phyloP scores from a whole-genome alignment of 2,113 vertebrate genomes.

The Limanda limanda region DNA sequence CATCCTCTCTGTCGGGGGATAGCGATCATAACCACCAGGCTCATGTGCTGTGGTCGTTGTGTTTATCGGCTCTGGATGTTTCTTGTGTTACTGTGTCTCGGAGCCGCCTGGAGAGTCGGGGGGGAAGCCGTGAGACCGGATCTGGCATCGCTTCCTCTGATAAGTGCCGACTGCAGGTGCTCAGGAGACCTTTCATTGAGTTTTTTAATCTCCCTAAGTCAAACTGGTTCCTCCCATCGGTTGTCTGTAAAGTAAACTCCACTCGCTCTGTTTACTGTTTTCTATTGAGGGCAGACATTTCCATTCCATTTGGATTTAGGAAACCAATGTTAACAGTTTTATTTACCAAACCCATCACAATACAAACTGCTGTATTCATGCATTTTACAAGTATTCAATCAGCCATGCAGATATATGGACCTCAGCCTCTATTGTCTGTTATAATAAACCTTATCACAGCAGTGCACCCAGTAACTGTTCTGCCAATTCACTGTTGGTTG shows the following conservation, averaged over 20 bases:
- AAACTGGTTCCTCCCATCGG: neutral
- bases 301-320: neutral
- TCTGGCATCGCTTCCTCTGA: conserved; percentile 58
- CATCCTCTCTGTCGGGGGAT: conserved; percentile 43
- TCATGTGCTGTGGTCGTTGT: conserved; percentile 51
- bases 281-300: neutral
- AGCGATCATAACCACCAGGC: conserved; percentile 47
- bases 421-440: neutral
- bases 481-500: neutral
- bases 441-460: neutral
- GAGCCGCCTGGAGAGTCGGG: conserved; percentile 39
- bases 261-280: neutral
- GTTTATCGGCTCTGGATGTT: conserved; percentile 63
- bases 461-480: neutral
- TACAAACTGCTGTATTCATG: too few relatives aligned
- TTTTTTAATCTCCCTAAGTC: neutral
- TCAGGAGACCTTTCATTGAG: conserved; percentile 26
- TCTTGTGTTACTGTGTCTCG: conserved; percentile 50
- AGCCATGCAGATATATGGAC: neutral
- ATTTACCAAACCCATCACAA: neutral
- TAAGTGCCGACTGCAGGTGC: conserved; percentile 34
- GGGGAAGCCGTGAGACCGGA: conserved; percentile 47
- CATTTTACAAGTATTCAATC: too few relatives aligned
- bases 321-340: neutral
- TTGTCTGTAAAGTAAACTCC: too few relatives aligned